Evolutionary conservation across 30 jellyfish, hydroid and myxozoan genomes (phyloP).

Genomic region (Catostylus mosaicus): DNA sequence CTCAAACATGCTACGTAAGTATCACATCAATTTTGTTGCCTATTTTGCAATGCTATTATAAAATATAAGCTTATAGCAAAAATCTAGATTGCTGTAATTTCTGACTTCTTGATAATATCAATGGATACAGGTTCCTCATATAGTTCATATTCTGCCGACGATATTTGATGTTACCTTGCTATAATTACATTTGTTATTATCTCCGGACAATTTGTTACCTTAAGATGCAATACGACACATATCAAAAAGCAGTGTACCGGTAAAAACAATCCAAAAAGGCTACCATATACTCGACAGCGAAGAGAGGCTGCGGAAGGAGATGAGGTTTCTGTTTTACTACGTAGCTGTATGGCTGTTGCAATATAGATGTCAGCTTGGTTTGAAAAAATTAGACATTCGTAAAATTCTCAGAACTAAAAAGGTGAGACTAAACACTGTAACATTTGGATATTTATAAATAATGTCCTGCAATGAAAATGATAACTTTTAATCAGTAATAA

Average conservation of each 20-base stretch:
- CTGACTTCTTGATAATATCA: no score
- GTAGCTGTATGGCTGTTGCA: constrained; percentile 43
- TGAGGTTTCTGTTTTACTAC: constrained; percentile 20
- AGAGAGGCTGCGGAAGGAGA: constrained; percentile 12
- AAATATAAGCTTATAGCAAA: no score
- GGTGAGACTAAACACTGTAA: constrained; percentile 49
- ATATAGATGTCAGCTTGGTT: constrained; percentile 32
- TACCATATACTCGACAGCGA: constrained; percentile 24
- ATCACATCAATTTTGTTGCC: no score
- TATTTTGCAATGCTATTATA: no score
- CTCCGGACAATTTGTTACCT: no score
- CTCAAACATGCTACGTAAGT: no score
- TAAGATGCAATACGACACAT: constrained; percentile 20
- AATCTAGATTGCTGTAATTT: no score
- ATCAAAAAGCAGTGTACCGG: background rate
- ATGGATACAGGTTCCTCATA: no score
- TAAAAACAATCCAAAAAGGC: background rate
- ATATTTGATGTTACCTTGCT: no score
- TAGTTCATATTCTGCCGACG: background rate
- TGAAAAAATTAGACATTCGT: constrained; percentile 30
- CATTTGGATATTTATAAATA: constrained; percentile 37
- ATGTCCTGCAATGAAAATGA: no score
- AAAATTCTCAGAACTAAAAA: constrained; percentile 2
- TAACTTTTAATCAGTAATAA: no score
- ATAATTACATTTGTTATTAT: no score